Evolutionary conservation across 2,888 invertebrate species (phyloP).

Genomic region (Tipula confusa): DNA sequence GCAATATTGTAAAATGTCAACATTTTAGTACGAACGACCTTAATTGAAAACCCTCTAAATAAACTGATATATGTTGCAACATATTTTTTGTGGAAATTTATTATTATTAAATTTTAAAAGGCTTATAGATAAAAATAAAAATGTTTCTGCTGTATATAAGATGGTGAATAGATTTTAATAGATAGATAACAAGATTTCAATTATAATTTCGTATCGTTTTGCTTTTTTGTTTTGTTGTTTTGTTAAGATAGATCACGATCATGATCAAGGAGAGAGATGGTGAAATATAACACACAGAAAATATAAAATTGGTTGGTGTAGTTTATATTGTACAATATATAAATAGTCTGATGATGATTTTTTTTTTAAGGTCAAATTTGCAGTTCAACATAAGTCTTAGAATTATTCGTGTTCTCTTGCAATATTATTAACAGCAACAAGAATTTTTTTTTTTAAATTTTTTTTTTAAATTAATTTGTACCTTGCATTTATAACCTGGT

Average conservation of each 20-base stretch:
- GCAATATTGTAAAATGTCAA: no score
- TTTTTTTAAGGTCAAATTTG: not conserved
- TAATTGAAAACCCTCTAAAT: no score
- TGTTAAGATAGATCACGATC: not conserved
- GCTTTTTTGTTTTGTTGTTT: not conserved
- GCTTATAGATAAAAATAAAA: not conserved
- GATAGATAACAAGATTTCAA: constrained; percentile 25
- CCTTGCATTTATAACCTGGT: constrained; percentile 14
- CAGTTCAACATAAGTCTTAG: not conserved
- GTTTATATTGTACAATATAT: not conserved
- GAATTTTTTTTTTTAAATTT: no score
- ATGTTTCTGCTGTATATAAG: not conserved
- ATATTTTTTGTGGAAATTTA: not conserved
- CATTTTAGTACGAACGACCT: no score
- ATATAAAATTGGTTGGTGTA: not conserved
- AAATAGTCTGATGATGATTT: not conserved
- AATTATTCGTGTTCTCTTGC: not conserved
- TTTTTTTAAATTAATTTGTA: not conserved
- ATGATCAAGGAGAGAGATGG: constrained; percentile 16
- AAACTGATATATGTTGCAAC: not conserved
- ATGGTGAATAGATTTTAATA: constrained; percentile 4
- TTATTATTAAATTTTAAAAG: not conserved
- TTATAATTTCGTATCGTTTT: constrained; percentile 21
- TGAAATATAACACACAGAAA: not conserved
- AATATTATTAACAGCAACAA: not conserved